These are phyloP conservation scores for Bambusicola thoracicus DNA, from an alignment of 2,113 vertebrate species.

Conservation along the genomic window DNA sequence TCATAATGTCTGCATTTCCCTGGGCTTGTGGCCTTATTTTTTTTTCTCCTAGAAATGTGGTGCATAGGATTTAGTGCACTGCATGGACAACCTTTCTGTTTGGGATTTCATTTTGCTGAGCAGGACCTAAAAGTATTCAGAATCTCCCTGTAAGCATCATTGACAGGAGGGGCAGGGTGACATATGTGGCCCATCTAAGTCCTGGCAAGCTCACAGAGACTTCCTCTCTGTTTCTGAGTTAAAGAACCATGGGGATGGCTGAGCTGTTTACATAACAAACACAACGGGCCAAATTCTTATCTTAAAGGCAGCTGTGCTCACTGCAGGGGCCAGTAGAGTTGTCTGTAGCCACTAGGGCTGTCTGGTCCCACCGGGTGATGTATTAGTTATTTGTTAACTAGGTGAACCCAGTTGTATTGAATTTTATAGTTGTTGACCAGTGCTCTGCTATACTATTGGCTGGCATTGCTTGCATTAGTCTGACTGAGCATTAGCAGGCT, in stretches of 20 bases:
- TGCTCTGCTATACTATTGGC: not conserved
- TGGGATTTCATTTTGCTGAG: not conserved
- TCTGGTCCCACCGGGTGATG: rapidly evolving
- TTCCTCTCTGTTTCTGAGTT: not conserved
- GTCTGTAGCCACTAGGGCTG: not conserved
- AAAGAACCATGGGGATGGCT: not conserved
- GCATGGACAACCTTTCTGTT: not conserved
- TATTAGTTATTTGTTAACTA: not conserved
- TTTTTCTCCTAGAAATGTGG: not conserved
- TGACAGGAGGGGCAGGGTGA: not conserved
- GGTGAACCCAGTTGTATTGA: not conserved
- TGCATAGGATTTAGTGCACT: not conserved
- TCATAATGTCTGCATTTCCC: not conserved
- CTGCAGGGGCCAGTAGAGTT: not conserved
- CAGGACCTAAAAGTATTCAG: not conserved
- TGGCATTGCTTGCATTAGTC: not conserved
- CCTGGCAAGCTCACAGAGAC: not conserved
- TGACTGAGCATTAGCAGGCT: rapidly evolving
- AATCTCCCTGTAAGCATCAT: not conserved
- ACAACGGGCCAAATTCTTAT: not conserved
- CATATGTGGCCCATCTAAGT: not conserved
- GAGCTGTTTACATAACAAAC: not conserved
- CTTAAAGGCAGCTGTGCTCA: not conserved
- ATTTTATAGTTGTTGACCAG: not conserved
- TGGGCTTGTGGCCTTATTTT: not conserved